Evolutionary conservation across 2,797 vertebrate species (phyloP).

Genomic region (Tragelaphus oryx): DNA sequence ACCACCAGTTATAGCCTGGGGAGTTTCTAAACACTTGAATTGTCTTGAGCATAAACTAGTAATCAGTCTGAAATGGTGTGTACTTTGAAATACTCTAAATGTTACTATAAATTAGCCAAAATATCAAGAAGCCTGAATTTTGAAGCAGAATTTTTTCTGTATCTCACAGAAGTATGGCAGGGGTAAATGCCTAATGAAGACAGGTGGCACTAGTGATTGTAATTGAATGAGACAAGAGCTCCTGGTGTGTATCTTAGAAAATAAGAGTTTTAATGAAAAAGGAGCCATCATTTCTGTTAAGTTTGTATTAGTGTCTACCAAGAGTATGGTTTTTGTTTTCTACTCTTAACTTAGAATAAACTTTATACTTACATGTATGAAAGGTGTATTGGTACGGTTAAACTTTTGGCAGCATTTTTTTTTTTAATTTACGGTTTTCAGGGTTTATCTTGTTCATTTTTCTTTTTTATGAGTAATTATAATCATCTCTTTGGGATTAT

Average conservation of each 20-base stretch:
- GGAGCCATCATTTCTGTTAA: neutral
- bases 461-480: neutral
- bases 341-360: neutral
- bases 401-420: neutral
- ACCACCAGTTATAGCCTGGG: neutral
- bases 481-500: neutral
- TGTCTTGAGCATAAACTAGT: neutral
- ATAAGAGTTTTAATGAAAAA: neutral
- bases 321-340: neutral
- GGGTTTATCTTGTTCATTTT: neutral
- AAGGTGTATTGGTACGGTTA: neutral
- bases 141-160: slow-evolving; percentile 15
- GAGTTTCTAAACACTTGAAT: neutral
- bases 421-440: neutral
- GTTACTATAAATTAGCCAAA: neutral
- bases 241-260: neutral
- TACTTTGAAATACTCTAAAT: slow-evolving; percentile 8
- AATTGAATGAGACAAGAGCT: neutral
- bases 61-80: neutral
- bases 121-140: neutral
- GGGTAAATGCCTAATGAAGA: neutral
- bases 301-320: neutral
- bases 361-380: neutral
- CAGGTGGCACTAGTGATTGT: neutral
- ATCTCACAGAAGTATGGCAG: neutral